Base-by-base conservation (phyloP, 2,113 vertebrate genomes). In the Donacobius atricapilla region DNA sequence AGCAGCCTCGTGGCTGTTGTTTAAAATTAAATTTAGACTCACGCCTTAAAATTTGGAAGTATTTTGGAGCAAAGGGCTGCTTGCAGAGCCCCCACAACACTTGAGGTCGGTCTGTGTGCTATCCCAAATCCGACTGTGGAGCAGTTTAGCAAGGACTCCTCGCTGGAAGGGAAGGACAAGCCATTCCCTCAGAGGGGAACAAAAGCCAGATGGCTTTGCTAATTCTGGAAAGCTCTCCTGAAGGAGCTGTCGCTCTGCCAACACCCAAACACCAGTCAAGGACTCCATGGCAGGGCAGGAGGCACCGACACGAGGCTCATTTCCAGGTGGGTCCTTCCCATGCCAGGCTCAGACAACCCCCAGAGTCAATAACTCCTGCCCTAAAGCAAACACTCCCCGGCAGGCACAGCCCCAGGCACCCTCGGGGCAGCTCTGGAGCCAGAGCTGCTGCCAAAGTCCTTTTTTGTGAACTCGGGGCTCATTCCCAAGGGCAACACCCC, bases 131-230 rank as follows among this genome's bases (percentile, higher is more conserved):
- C 51, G 21, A 8, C 0, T 11, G 44, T 5, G 39, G 28, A n/a
- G 69, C 44, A 15, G 44, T 12, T 94, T 2, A 91, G 75, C 87
- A 86, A 90, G 47, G n/a, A 30, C 71, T 93, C 66, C 30, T 91
- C 13, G 11, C 50, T 63, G 63, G n/a, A 57, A 58, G 30, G 68
- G 83, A 87, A 88, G 87, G 93, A 93, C 75, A 35, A 83, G 75
- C 1, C 12, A 31, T 35, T 58, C 40, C 72, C 61, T 65, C 17
- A 4, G n/a, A 90, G 37, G 30, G 65, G 54, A 83, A 81, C 80
- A 94, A 92, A 94, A 93, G 91, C 96, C 94, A 97, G 94, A 92
- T 89, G 94, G 95, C 71, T 93, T 69, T 91, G 79, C 87, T 95
- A 95, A 94, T 90, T 94, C 50, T 88, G 92, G 87, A 88, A 51